A percentile compares a stretch with the other conserved stretches of the same genome.
Evolutionary conservation across 2,797 vertebrate species (phyloP).

Genomic region (Novumbra hubbsi): DNA sequence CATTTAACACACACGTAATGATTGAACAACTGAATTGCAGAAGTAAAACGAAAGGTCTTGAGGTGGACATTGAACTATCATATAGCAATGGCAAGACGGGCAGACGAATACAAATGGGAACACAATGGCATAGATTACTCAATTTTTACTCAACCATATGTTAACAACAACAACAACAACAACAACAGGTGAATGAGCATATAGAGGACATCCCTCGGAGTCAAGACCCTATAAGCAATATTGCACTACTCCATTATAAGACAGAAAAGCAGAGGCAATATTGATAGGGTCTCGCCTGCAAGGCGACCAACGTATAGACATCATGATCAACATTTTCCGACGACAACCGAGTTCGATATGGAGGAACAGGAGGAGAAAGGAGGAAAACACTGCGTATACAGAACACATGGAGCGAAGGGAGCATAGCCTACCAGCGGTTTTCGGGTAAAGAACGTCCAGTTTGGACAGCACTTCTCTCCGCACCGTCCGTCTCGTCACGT

Average conservation of each 20-base stretch:
- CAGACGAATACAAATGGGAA: background rate
- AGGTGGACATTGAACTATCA: background rate
- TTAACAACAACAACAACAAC: background rate
- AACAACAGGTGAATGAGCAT: background rate
- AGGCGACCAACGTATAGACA: slow-evolving; percentile 59
- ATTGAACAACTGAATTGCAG: background rate
- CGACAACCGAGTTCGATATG: background rate
- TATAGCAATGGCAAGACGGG: background rate
- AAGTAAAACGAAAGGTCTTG: background rate
- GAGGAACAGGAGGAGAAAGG: background rate
- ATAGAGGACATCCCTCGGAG: slow-evolving; percentile 75
- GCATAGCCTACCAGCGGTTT: slow-evolving; percentile 18
- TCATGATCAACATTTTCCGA: background rate
- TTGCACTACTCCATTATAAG: slow-evolving; percentile 90
- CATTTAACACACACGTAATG: background rate
- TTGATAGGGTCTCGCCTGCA: slow-evolving; percentile 90
- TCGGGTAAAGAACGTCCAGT: slow-evolving; percentile 22
- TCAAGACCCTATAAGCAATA: slow-evolving; percentile 98
- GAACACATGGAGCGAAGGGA: background rate
- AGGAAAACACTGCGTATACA: background rate
- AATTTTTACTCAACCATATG: background rate
- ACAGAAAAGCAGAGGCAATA: slow-evolving; percentile 93
- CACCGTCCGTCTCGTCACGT: slow-evolving; percentile 23
- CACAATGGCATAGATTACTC: background rate
- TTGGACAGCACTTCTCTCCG: slow-evolving; percentile 21